Evolutionary conservation across 2,888 invertebrate species (phyloP).

Genomic region (Drosophila multiciliata): DNA sequence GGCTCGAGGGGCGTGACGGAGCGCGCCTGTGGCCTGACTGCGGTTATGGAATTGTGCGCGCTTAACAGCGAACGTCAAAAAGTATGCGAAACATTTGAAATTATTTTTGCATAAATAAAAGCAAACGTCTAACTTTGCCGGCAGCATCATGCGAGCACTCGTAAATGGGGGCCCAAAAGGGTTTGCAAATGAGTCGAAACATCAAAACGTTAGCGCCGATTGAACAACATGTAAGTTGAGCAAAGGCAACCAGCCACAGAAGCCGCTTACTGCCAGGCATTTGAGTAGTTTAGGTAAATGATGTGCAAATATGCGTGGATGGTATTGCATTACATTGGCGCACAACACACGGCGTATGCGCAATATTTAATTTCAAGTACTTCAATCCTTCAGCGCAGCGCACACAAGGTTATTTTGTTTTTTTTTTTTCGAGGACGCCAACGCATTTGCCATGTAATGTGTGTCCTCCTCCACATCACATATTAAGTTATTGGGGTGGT

Average conservation of each 20-base stretch:
- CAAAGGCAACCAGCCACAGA: slow-evolving; percentile 36
- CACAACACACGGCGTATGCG: slow-evolving; percentile 60
- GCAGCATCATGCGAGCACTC: slow-evolving; percentile 20
- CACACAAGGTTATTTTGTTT: slow-evolving; percentile 42
- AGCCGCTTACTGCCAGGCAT: slow-evolving; percentile 41
- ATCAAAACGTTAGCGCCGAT: slow-evolving; percentile 46
- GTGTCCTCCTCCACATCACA: background rate
- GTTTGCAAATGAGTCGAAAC: slow-evolving; percentile 64
- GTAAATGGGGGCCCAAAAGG: slow-evolving; percentile 47
- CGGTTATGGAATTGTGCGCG: slow-evolving; percentile 68
- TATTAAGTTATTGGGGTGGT: background rate
- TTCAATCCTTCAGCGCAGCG: slow-evolving; percentile 33
- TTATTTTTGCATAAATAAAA: slow-evolving; percentile 78
- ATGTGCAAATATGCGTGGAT: slow-evolving; percentile 66
- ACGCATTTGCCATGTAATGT: slow-evolving; percentile 15
- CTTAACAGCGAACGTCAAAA: slow-evolving; percentile 49
- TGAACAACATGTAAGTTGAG: slow-evolving; percentile 27
- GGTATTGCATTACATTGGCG: slow-evolving; percentile 27
- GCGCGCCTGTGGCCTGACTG: slow-evolving; percentile 57
- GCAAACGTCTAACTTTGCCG: slow-evolving; percentile 38
- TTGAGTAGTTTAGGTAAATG: slow-evolving; percentile 54
- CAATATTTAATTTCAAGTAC: slow-evolving; percentile 65
- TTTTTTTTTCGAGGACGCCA: slow-evolving; percentile 3
- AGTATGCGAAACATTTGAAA: slow-evolving; percentile 76
- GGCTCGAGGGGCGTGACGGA: slow-evolving; percentile 13